Percentiles rank a stretch among this genome's conserved stretches.
phyloP scores from a whole-genome alignment of 1,140 invertebrate genomes.

The Arctopsyche grandis region DNA sequence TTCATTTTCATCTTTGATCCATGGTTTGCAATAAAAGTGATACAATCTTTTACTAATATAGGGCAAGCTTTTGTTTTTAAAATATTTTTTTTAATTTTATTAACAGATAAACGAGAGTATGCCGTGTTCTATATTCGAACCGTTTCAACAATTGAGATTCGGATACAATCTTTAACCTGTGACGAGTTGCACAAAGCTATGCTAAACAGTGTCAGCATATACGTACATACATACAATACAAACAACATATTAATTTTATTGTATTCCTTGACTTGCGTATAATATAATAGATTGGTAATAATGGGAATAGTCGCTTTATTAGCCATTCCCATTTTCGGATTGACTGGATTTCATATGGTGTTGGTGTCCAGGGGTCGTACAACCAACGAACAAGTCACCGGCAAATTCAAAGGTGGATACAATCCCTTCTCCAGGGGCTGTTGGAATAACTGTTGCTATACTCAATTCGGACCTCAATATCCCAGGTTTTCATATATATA shows the following conservation, averaged over 20 bases:
- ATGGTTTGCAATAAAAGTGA: too few relatives aligned
- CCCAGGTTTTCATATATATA: constrained; percentile 78
- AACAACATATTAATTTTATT: neutral
- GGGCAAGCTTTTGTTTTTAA: too few relatives aligned
- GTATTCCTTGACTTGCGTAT: constrained; percentile 48
- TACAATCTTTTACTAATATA: too few relatives aligned
- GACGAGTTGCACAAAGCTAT: too few relatives aligned
- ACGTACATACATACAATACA: too few relatives aligned
- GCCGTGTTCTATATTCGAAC: too few relatives aligned
- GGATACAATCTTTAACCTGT: too few relatives aligned
- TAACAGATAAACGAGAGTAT: too few relatives aligned
- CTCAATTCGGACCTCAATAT: constrained; percentile 95
- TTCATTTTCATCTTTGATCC: too few relatives aligned
- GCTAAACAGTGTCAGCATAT: too few relatives aligned
- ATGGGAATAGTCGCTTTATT: constrained; percentile 91
- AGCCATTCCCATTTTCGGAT: constrained; percentile 95
- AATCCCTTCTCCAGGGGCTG: constrained; percentile 97
- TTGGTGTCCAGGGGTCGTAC: constrained; percentile 97
- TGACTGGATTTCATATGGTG: constrained; percentile 98
- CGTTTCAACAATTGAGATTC: too few relatives aligned
- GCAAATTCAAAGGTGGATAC: constrained; percentile 96
- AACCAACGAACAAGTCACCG: constrained; percentile 99
- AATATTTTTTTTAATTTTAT: too few relatives aligned
- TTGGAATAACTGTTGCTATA: constrained; percentile 93
- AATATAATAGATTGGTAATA: constrained; percentile 85